phyloP scores from a whole-genome alignment of 2,797 vertebrate species.

The Darevskia mixta region DNA sequence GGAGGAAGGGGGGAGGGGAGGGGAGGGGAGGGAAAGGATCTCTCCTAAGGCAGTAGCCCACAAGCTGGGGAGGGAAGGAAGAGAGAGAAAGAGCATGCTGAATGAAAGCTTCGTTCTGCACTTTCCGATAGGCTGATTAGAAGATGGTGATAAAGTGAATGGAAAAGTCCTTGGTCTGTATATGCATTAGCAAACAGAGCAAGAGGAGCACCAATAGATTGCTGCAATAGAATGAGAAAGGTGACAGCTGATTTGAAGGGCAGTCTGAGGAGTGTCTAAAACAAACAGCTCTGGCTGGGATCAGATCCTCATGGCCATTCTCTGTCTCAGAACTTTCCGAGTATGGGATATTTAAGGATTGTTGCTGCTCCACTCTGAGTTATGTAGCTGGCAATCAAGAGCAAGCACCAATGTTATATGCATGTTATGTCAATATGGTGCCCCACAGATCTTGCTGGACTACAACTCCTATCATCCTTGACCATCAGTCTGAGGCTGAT shows the following conservation, averaged over 20 bases:
- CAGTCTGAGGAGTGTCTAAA: not conserved
- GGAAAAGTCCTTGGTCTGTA: not conserved
- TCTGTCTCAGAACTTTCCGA: constrained; percentile 2
- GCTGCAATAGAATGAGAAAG: not conserved
- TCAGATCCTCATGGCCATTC: not conserved
- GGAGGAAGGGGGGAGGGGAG: not conserved
- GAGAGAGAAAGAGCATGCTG: not conserved
- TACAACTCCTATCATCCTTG: too few relatives aligned
- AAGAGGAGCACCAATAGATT: not conserved
- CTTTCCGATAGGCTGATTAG: not conserved
- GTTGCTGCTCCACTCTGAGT: not conserved
- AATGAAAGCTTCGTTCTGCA: not conserved
- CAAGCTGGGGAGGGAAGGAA: not conserved
- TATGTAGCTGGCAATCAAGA: not conserved
- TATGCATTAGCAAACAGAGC: not conserved
- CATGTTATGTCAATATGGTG: too few relatives aligned
- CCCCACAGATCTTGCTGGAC: too few relatives aligned
- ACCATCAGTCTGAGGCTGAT: too few relatives aligned
- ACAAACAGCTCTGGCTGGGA: not conserved
- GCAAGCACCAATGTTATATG: too few relatives aligned
- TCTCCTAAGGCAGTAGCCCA: not conserved
- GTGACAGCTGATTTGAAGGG: not conserved
- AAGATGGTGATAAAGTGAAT: not conserved
- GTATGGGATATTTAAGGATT: not conserved
- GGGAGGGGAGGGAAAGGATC: not conserved